A percentile compares a stretch with the other conserved stretches of the same genome.
phyloP scores from a whole-genome alignment of 2,113 vertebrate genomes.

The Alethe castanea region DNA sequence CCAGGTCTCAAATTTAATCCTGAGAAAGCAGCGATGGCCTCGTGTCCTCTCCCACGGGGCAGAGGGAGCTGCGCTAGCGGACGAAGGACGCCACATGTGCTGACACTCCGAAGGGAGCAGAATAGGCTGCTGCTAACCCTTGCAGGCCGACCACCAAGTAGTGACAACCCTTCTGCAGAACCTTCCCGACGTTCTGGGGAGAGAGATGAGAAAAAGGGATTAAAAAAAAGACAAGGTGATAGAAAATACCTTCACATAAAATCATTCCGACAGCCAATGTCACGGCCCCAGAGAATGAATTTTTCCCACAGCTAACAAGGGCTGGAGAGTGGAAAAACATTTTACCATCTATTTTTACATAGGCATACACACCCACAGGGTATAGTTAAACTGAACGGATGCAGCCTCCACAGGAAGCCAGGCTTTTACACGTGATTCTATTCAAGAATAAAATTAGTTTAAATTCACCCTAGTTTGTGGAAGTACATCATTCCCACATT shows the following conservation, averaged over 20 bases:
- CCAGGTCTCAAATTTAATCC: background rate
- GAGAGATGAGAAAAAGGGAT: background rate
- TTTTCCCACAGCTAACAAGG: background rate
- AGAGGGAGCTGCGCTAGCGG: slow-evolving; percentile 5
- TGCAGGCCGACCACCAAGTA: slow-evolving; percentile 87
- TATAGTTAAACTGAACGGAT: background rate
- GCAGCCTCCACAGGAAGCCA: slow-evolving; percentile 27
- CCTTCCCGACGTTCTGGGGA: slow-evolving; percentile 84
- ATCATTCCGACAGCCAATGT: accelerated
- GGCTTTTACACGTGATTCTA: background rate
- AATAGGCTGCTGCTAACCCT: slow-evolving; percentile 82
- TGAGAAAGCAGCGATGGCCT: background rate
- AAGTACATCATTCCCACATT: background rate
- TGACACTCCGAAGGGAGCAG: slow-evolving; percentile 76
- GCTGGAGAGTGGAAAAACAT: background rate
- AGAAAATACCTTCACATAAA: background rate
- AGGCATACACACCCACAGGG: background rate
- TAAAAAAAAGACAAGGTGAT: background rate
- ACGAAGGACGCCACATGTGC: slow-evolving; percentile 73
- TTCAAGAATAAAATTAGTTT: slow-evolving; percentile 16
- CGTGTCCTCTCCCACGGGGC: accelerated
- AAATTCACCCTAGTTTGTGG: background rate
- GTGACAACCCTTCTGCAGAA: slow-evolving; percentile 83
- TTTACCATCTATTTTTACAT: background rate
- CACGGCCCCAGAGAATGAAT: background rate